A percentile compares a stretch with the other conserved stretches of the same genome.
These are phyloP conservation scores for Aphaenogaster ashmeadi DNA, from an alignment of 1,140 invertebrate species.

Conservation along the genomic window DNA sequence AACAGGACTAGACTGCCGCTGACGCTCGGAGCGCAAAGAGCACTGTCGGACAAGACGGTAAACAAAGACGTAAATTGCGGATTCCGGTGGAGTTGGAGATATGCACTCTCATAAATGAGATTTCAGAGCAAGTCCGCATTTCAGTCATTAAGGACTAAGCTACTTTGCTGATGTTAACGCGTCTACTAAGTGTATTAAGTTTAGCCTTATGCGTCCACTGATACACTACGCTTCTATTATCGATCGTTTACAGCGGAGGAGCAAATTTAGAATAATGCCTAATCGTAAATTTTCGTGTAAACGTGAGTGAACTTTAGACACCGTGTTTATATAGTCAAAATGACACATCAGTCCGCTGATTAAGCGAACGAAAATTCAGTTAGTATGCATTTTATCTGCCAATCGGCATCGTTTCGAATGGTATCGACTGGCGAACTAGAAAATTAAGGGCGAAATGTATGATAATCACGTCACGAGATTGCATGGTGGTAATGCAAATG, in stretches of 20 bases:
- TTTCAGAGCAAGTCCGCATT: background rate
- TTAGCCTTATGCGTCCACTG: background rate
- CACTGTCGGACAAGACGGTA: conserved; percentile 44
- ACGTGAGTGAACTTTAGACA: background rate
- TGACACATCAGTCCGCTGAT: background rate
- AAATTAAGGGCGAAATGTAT: conserved; percentile 45
- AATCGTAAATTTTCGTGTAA: conserved; percentile 3
- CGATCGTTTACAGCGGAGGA: background rate
- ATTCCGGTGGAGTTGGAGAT: conserved; percentile 33
- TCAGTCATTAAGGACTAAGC: conserved; percentile 48
- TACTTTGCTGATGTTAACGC: conserved; percentile 38
- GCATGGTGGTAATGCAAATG: conserved; percentile 33
- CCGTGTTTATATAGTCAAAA: background rate
- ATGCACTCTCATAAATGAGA: conserved; percentile 47
- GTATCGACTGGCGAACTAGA: conserved; percentile 14
- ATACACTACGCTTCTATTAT: background rate
- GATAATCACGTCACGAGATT: conserved; percentile 40
- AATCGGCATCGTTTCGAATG: background rate
- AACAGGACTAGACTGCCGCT: conserved; percentile 39
- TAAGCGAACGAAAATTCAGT: background rate
- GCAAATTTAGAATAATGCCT: background rate
- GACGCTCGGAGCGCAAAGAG: conserved; percentile 39
- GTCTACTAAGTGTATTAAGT: conserved; percentile 26
- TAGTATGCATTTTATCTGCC: background rate
- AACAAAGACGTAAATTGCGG: conserved; percentile 49